phyloP scores from a whole-genome alignment of 2,113 vertebrate species.

The Procavia capensis region DNA sequence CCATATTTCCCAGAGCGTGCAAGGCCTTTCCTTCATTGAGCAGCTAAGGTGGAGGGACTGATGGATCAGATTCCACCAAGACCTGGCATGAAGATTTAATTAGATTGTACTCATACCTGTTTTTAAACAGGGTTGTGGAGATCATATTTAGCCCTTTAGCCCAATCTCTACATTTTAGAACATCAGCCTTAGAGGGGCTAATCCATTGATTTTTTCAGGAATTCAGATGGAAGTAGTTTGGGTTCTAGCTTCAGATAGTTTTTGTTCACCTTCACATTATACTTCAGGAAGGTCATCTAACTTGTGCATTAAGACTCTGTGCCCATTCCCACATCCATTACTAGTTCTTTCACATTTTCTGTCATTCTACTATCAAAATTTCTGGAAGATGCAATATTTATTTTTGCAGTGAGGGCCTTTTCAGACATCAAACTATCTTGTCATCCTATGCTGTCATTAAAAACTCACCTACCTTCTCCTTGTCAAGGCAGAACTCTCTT shows the following conservation, averaged over 20 bases:
- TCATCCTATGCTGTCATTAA: neutral
- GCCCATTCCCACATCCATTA: neutral
- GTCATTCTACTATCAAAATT: neutral
- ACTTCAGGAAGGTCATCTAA: neutral
- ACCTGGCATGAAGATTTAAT: neutral
- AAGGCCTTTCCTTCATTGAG: neutral
- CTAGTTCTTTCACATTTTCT: neutral
- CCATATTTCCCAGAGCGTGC: neutral
- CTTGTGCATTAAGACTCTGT: fast-evolving
- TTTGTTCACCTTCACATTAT: neutral
- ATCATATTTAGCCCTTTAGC: neutral
- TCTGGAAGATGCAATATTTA: neutral
- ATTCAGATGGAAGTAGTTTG: neutral
- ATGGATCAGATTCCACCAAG: neutral
- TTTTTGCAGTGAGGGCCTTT: neutral
- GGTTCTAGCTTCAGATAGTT: neutral
- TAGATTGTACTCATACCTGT: neutral
- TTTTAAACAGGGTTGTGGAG: neutral
- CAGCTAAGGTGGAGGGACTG: neutral
- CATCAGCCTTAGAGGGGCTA: neutral
- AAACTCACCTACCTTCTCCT: neutral
- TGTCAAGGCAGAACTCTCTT: neutral
- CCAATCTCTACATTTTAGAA: neutral
- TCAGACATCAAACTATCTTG: neutral
- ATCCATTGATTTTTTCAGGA: neutral